Evolutionary conservation across 2,797 vertebrate genomes (phyloP).

Genomic region (Cyprinodon diabolis): DNA sequence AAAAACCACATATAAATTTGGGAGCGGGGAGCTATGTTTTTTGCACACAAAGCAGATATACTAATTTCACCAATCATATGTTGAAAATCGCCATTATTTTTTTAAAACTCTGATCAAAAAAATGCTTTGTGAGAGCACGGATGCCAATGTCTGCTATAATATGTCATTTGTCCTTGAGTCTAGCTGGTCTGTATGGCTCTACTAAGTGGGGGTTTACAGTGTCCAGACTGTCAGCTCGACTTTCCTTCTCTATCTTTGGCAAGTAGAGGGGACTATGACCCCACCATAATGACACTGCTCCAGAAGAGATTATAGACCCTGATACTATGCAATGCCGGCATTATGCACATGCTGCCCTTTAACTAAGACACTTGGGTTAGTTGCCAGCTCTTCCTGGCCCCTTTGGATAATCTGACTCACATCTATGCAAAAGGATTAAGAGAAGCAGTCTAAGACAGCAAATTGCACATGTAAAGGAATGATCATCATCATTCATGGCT

Average conservation of each 20-base stretch:
- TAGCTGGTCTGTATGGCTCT: slow-evolving; percentile 54
- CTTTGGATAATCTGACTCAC: slow-evolving; percentile 61
- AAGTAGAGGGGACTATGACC: slow-evolving; percentile 67
- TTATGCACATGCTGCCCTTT: slow-evolving; percentile 76
- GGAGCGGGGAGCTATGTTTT: not conserved
- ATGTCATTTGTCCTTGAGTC: slow-evolving; percentile 70
- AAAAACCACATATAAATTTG: too few relatives aligned
- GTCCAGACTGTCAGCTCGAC: slow-evolving; percentile 66
- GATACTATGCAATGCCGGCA: slow-evolving; percentile 66
- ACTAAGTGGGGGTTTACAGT: slow-evolving; percentile 47
- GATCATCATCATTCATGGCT: not conserved
- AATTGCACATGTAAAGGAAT: slow-evolving; percentile 12
- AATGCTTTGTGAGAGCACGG: slow-evolving; percentile 44
- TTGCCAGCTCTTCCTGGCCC: slow-evolving; percentile 64
- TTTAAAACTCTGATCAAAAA: slow-evolving; percentile 24
- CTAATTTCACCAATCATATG: slow-evolving; percentile 10
- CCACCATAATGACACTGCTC: slow-evolving; percentile 71
- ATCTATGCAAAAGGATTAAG: slow-evolving; percentile 34
- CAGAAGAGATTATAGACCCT: slow-evolving; percentile 74
- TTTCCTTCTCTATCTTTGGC: slow-evolving; percentile 53
- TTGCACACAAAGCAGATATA: slow-evolving; percentile 22
- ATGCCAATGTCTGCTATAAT: slow-evolving; percentile 67
- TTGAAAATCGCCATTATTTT: slow-evolving; percentile 26
- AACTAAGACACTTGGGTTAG: slow-evolving; percentile 62
- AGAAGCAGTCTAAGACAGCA: slow-evolving; percentile 24